These are phyloP conservation scores for Pristionchus exspectatus DNA, from an alignment of 2,888 invertebrate genomes.

Conservation along the genomic window DNA sequence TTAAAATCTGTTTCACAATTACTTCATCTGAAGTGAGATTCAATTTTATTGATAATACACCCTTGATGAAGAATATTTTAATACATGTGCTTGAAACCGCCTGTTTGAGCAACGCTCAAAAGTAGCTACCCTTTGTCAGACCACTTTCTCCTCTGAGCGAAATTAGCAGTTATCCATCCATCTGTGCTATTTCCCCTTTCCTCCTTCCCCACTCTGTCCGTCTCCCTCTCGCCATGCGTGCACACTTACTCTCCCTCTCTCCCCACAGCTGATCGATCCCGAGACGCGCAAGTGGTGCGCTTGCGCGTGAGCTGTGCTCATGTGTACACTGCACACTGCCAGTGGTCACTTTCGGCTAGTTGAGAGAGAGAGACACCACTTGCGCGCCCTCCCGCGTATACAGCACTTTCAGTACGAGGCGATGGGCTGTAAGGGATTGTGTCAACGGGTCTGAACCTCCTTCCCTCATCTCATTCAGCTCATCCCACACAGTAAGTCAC, in stretches of 20 bases:
- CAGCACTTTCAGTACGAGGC: background rate
- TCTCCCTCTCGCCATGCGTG: constrained; percentile 28
- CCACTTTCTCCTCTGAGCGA: background rate
- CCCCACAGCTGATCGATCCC: constrained; percentile 46
- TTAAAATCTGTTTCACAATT: no score
- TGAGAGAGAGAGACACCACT: background rate
- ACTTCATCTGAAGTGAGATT: no score
- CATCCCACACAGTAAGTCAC: no score
- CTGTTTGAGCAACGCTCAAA: background rate
- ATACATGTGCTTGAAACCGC: background rate
- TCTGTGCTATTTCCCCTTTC: constrained; percentile 37
- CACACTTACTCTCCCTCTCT: background rate
- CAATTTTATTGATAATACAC: no score
- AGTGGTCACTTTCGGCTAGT: constrained; percentile 15
- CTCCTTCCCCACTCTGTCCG: background rate
- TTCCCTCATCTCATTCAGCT: no score
- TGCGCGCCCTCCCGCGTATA: background rate
- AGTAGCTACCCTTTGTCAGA: background rate
- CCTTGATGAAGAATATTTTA: no score
- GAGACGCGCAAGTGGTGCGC: constrained; percentile 33
- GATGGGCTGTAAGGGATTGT: background rate
- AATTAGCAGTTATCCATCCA: constrained; percentile 35
- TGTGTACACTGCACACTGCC: constrained; percentile 36
- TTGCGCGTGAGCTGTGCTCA: background rate
- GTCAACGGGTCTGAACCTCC: no score